Base-by-base conservation (phyloP, 2,797 vertebrate species). In the Amphiprion clarkii region DNA sequence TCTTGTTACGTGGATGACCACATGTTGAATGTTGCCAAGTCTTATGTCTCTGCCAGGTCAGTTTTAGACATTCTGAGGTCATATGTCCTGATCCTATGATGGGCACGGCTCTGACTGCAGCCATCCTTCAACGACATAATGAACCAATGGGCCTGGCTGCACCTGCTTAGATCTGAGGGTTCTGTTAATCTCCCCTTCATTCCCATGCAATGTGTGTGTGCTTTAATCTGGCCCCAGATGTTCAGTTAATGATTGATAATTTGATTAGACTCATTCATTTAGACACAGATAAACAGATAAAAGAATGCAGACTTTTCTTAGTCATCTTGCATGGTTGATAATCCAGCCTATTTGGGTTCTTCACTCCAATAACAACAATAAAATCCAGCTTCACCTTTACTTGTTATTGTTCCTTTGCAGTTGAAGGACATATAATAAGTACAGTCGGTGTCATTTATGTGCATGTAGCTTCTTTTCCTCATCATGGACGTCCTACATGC, bases 1-100 rank as follows among this genome's bases (percentile, higher is more conserved):
- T 85, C 76, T 46, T 17, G 72, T 83, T 77, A 78, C 68, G 19
- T 29, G 14, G 49, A 25, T 76, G 81, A 67, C 74, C 56, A 73
- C 27, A 71, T 29, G 58, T 19, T 57, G 69, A 72, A 71, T 67
- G 76, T 69, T 65, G 46, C 51, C 52, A 69, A 51, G 68, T 71
- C 53, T 71, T 14, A 64, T 67, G 48, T 67, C 11, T 0, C 62
- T 69, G 81, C 83, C 76, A 72, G 69, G 62, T 76, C 65, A 53
- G 27, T 75, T 87, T 82, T 65, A 74, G 73, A 81, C 74, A 78
- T 68, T 46, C 52, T 53, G 65, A 73, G 70, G 69, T 76, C 81
- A 78, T 25, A 33, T 44, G 54, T 73, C 52, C 57, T 46, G 49
- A 62, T 51, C 17, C 6, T 55, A 54, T 19, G 40, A 66, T 46